A percentile compares a stretch with the other conserved stretches of the same genome.
Evolutionary conservation across 2,888 invertebrate species (phyloP).

Genomic region (Parochlus steinenii): DNA sequence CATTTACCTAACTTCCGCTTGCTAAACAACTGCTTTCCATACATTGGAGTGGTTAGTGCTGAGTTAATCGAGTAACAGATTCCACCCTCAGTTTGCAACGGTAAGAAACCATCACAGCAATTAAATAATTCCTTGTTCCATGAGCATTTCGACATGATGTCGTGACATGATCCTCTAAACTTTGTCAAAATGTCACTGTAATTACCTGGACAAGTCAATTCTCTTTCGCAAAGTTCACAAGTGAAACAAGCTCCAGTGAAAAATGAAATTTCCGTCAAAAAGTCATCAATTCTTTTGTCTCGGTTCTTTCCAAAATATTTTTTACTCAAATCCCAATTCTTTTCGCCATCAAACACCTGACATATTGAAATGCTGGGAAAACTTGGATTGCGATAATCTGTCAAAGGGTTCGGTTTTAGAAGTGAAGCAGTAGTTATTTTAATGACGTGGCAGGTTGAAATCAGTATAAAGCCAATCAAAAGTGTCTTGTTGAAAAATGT

Average conservation of each 20-base stretch:
- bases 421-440: too few species aligned
- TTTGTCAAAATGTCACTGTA: constrained; percentile 27
- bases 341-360: constrained; percentile 40
- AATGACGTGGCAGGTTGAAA: too few species aligned
- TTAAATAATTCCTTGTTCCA: constrained; percentile 45
- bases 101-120: constrained; percentile 52
- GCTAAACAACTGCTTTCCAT: constrained; percentile 18
- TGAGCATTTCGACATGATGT: constrained; percentile 40
- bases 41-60: constrained; percentile 33
- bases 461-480: too few species aligned
- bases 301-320: constrained; percentile 27
- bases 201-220: constrained; percentile 30
- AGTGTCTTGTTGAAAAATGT: too few species aligned
- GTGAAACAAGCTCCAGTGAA: constrained; percentile 39
- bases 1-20: constrained; percentile 30
- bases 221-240: constrained; percentile 33
- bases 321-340: constrained; percentile 35
- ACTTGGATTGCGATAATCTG: constrained; percentile 46
- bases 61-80: constrained; percentile 47
- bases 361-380: constrained; percentile 52
- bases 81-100: constrained; percentile 52
- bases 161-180: constrained; percentile 38
- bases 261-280: constrained; percentile 39
- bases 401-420: too few species aligned
- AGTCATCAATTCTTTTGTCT: constrained; percentile 33